Evolutionary conservation across 2,888 invertebrate species (phyloP).

Genomic region (Xiphydria camelus): DNA sequence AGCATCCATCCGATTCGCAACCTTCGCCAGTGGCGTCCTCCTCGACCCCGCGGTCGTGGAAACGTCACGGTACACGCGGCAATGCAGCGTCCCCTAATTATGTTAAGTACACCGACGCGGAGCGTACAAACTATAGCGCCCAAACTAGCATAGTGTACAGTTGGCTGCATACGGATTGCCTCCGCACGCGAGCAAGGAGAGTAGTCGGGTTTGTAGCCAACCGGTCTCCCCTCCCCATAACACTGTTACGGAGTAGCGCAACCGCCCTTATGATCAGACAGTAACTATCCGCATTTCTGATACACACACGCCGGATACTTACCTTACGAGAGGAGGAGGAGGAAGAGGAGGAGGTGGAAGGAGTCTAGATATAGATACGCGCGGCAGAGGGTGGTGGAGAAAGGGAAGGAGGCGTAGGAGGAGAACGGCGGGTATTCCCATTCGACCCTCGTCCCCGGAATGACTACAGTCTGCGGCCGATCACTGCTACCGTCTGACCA

Average conservation of each 20-base stretch:
- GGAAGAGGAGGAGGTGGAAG: too few relatives aligned
- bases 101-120: conserved; percentile 47
- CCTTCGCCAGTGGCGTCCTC: too few relatives aligned
- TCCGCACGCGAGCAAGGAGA: conserved; percentile 2
- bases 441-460: too few relatives aligned
- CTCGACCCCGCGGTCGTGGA: background rate
- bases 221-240: conserved; percentile 39
- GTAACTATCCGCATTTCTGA: conserved; percentile 42
- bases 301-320: too few relatives aligned
- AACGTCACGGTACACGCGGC: background rate
- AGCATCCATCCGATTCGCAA: too few relatives aligned
- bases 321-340: too few relatives aligned
- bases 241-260: conserved; percentile 45
- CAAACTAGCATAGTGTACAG: conserved; percentile 22
- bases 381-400: too few relatives aligned
- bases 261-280: conserved; percentile 47
- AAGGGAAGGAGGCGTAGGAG: too few relatives aligned
- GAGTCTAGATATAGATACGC: too few relatives aligned
- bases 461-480: too few relatives aligned
- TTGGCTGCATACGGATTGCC: conserved; percentile 6
- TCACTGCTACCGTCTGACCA: too few relatives aligned
- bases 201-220: conserved; percentile 20
- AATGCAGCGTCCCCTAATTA: conserved; percentile 35
- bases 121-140: conserved; percentile 34
- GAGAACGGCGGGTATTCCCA: too few relatives aligned